Percentiles rank a stretch among this genome's conserved stretches.
Evolutionary conservation across 1,140 invertebrate species (phyloP).

Genomic region (Orius laevigatus): DNA sequence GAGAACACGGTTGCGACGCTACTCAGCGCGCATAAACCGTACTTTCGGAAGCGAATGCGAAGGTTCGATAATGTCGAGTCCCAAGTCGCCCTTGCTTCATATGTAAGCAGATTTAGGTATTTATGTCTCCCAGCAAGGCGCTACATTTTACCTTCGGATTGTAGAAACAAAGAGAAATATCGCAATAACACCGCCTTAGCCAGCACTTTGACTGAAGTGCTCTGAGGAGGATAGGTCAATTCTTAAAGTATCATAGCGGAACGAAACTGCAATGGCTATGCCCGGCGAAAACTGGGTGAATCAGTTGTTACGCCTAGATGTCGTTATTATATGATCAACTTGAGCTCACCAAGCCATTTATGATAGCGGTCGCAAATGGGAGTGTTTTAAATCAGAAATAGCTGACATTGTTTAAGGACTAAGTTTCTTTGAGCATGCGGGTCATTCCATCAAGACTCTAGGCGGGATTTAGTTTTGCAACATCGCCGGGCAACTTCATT

Average conservation of each 20-base stretch:
- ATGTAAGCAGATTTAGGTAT: background rate
- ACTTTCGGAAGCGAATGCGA: background rate
- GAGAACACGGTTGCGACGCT: background rate
- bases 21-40: background rate
- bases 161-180: conserved; percentile 2
- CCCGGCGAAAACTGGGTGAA: conserved; percentile 7
- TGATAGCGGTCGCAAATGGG: conserved; percentile 6
- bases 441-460: conserved; percentile 4
- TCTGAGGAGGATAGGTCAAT: background rate
- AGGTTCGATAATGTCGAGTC: background rate
- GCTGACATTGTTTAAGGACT: background rate
- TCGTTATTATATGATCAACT: conserved; percentile 2
- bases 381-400: conserved; percentile 4
- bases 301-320: conserved; percentile 1
- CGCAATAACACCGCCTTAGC: background rate
- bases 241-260: background rate
- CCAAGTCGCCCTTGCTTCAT: conserved; percentile 7
- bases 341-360: conserved; percentile 1
- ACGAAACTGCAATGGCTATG: background rate
- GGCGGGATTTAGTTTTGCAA: background rate
- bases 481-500: conserved; percentile 18
- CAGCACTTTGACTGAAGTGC: background rate
- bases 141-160: background rate
- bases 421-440: background rate
- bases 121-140: background rate